Evolutionary conservation across 2,113 vertebrate species (phyloP).

Genomic region (Austrofundulus limnaeus): DNA sequence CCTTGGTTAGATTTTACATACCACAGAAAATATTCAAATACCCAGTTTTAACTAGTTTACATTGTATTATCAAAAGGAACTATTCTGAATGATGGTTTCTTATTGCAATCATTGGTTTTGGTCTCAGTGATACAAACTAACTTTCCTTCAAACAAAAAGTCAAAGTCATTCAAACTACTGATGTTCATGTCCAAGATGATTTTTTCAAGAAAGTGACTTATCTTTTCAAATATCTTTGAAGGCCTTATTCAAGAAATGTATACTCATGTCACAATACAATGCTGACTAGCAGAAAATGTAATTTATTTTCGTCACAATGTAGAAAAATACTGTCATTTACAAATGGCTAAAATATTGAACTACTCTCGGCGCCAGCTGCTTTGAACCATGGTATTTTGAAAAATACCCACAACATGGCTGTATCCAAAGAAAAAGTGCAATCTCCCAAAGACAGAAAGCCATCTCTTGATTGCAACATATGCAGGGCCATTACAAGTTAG

Average conservation of each 20-base stretch:
- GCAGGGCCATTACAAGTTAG: slow-evolving; percentile 15
- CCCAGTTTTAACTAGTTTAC: no score
- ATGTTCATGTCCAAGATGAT: no score
- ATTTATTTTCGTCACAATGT: background rate
- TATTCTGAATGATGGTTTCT: no score
- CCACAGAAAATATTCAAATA: no score
- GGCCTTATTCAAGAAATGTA: background rate
- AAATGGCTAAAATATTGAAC: background rate
- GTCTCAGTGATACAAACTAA: no score
- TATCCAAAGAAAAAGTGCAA: background rate
- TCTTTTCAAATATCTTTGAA: background rate
- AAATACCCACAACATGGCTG: background rate
- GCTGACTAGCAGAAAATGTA: background rate
- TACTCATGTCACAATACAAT: background rate
- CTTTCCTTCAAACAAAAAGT: no score
- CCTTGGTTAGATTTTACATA: no score
- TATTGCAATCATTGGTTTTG: no score
- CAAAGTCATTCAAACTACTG: no score
- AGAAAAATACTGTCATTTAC: background rate
- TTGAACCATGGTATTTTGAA: background rate
- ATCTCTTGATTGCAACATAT: background rate
- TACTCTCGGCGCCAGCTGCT: background rate
- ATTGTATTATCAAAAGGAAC: no score
- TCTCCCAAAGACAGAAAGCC: background rate
- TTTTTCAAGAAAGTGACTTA: background rate